A percentile compares a stretch with the other conserved stretches of the same genome.
Evolutionary conservation across 2,888 invertebrate species (phyloP).

Genomic region (Lasioglossum vierecki): DNA sequence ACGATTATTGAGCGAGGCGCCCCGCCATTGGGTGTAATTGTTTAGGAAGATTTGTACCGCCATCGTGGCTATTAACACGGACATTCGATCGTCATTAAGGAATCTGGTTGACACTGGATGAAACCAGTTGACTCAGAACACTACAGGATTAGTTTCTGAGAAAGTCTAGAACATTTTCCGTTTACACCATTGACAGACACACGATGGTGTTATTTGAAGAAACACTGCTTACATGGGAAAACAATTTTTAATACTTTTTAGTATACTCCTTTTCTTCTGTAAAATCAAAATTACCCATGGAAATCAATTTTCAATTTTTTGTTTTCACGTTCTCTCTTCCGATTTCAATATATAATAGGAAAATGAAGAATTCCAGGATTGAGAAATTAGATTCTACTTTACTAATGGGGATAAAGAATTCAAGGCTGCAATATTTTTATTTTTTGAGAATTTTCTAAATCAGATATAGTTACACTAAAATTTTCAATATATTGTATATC

Average conservation of each 20-base stretch:
- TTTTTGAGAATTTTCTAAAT: neutral
- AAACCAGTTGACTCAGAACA: slow-evolving; percentile 65
- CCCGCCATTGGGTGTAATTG: slow-evolving; percentile 43
- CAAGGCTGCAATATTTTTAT: neutral
- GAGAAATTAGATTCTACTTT: neutral
- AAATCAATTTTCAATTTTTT: neutral
- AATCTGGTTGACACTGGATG: slow-evolving; percentile 65
- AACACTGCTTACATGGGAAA: neutral
- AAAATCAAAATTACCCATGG: neutral
- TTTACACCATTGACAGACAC: neutral
- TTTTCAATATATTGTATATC: neutral
- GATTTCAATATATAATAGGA: neutral
- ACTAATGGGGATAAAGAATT: neutral
- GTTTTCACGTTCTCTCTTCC: neutral
- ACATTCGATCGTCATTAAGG: slow-evolving; percentile 53
- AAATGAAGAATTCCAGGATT: neutral
- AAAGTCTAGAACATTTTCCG: neutral
- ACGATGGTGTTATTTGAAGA: neutral
- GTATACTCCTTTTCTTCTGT: neutral
- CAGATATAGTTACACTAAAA: neutral
- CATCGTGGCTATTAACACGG: slow-evolving; percentile 33
- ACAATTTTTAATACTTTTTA: neutral
- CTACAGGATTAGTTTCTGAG: neutral
- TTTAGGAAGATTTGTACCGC: slow-evolving; percentile 39
- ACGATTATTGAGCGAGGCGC: slow-evolving; percentile 35